Percentiles rank a stretch among this genome's conserved stretches.
These are phyloP conservation scores for Gymnosoma rotundatum DNA, from an alignment of 2,888 invertebrate genomes.

Conservation along the genomic window DNA sequence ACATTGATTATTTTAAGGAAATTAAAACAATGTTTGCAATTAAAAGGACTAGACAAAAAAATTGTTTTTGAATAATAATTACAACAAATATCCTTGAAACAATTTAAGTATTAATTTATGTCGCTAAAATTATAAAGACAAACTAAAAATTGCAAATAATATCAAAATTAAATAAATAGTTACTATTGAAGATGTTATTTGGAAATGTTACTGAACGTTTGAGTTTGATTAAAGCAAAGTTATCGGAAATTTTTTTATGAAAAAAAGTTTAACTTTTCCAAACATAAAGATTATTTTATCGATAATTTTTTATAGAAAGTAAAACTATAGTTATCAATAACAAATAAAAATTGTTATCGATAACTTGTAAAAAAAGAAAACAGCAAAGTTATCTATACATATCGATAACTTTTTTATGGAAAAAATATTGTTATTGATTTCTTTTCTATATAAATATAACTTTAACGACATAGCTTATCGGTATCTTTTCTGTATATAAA, in stretches of 20 bases:
- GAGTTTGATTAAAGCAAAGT: too few relatives aligned
- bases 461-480: too few relatives aligned
- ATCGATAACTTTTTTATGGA: not conserved
- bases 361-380: too few relatives aligned
- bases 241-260: too few relatives aligned
- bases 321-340: not conserved
- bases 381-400: too few relatives aligned
- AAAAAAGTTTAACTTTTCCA: too few relatives aligned
- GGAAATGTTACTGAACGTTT: not conserved
- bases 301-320: not conserved
- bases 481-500: too few relatives aligned
- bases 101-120: too few relatives aligned
- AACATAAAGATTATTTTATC: too few relatives aligned
- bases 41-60: conserved; percentile 39
- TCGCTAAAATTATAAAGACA: not conserved
- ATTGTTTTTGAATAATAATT: too few relatives aligned
- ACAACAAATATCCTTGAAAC: too few relatives aligned
- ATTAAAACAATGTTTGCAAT: conserved; percentile 32
- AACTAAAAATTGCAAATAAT: conserved; percentile 35
- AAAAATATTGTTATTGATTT: not conserved
- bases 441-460: not conserved
- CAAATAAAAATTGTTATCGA: too few relatives aligned
- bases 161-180: not conserved
- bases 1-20: conserved; percentile 8
- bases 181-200: not conserved